These are phyloP conservation scores for Vanessa atalanta DNA, from an alignment of 1,140 invertebrate genomes.

Conservation along the genomic window DNA sequence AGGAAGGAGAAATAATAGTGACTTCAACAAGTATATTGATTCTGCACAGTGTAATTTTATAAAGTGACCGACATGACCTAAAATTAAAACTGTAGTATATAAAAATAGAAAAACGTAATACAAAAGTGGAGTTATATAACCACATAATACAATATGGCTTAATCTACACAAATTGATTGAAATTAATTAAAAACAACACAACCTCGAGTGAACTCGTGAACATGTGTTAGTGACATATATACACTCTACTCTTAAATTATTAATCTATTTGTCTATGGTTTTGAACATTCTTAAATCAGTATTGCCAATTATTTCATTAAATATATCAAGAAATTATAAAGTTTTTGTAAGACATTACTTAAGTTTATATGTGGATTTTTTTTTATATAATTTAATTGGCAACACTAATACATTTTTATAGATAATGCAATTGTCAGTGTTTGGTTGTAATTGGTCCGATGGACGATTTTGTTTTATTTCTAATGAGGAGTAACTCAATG, in stretches of 20 bases:
- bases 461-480: slow-evolving; percentile 1
- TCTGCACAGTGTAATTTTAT: background rate
- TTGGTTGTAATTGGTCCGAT: slow-evolving; percentile 10
- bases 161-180: slow-evolving; percentile 23
- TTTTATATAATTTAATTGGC: background rate
- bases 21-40: too few species aligned
- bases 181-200: slow-evolving; percentile 62
- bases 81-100: slow-evolving; percentile 11
- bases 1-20: background rate
- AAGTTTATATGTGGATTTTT: too few species aligned
- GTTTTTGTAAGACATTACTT: too few species aligned
- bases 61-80: background rate
- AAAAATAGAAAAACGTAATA: slow-evolving; percentile 16
- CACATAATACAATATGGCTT: slow-evolving; percentile 17
- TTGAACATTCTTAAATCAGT: slow-evolving; percentile 1
- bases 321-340: background rate
- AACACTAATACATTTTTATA: background rate
- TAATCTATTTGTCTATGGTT: slow-evolving; percentile 14
- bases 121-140: background rate
- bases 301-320: background rate
- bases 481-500: background rate
- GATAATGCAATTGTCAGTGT: background rate
- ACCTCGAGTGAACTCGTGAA: slow-evolving; percentile 69
- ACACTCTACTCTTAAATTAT: slow-evolving; percentile 22
- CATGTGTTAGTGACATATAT: slow-evolving; percentile 30